These are phyloP conservation scores for Rachycentron canadum DNA, from an alignment of 2,797 vertebrate genomes.

Conservation along the genomic window DNA sequence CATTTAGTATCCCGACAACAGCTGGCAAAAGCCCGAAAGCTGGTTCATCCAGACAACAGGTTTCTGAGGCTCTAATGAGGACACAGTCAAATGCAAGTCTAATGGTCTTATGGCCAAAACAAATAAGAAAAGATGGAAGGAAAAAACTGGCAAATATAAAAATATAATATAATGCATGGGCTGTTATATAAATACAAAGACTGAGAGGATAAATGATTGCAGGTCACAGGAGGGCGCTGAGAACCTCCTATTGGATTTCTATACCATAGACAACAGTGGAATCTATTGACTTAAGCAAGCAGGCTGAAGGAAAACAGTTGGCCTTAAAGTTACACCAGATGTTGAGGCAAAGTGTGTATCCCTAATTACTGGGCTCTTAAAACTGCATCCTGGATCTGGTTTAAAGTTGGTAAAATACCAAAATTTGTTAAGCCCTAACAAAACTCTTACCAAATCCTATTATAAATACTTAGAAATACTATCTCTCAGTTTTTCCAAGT, in stretches of 20 bases:
- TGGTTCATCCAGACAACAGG: constrained; percentile 55
- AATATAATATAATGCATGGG: not conserved
- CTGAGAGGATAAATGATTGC: not conserved
- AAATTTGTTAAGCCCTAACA: not conserved
- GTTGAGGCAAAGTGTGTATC: not conserved
- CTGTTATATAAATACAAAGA: not conserved
- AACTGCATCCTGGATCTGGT: not conserved
- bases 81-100: constrained; percentile 30
- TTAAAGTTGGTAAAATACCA: constrained; percentile 6
- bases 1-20: constrained; percentile 67
- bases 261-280: constrained; percentile 15
- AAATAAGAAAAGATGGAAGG: constrained; percentile 6
- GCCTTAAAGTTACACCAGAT: constrained; percentile 3
- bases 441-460: not conserved
- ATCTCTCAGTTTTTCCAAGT: not conserved
- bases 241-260: constrained; percentile 23
- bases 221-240: not conserved
- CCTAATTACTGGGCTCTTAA: not conserved
- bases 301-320: not conserved
- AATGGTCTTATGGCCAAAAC: constrained; percentile 14
- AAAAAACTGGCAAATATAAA: constrained; percentile 5
- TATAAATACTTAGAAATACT: not conserved
- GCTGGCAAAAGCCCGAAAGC: constrained; percentile 51
- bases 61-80: constrained; percentile 35
- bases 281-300: constrained; percentile 2